Percentiles rank a stretch among this genome's conserved stretches.
These are phyloP conservation scores for Mimas tiliae DNA, from an alignment of 2,888 invertebrate species.

Conservation along the genomic window DNA sequence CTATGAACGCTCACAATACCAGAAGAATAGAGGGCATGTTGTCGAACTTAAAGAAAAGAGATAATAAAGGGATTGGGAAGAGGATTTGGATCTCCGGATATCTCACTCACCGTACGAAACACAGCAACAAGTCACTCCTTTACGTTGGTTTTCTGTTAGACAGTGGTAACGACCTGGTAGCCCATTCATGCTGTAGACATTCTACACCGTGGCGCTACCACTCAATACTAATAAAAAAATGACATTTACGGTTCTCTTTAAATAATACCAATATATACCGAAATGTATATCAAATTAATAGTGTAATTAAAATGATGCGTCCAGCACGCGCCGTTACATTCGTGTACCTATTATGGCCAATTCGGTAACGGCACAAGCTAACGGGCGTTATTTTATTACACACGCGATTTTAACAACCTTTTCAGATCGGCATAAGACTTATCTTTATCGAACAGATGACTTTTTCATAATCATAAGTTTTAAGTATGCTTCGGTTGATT, in stretches of 20 bases:
- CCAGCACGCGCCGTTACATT: constrained; percentile 59
- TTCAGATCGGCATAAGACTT: constrained; percentile 27
- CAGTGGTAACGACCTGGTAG: no score
- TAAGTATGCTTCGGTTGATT: neutral
- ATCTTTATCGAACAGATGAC: neutral
- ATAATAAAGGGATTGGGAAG: no score
- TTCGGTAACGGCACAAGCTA: constrained; percentile 73
- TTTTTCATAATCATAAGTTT: neutral
- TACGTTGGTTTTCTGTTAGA: no score
- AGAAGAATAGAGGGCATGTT: no score
- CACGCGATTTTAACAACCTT: constrained; percentile 56
- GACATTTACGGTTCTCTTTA: neutral
- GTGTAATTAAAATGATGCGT: constrained; percentile 59
- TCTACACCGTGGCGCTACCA: no score
- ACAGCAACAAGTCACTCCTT: no score
- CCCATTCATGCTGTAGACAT: no score
- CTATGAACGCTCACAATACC: no score
- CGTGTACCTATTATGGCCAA: constrained; percentile 46
- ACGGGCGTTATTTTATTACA: constrained; percentile 58
- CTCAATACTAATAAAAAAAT: no score
- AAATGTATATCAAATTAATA: constrained; percentile 28
- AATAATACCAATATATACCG: neutral
- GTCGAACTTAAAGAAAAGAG: no score
- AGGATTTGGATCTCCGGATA: no score
- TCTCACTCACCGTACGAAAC: no score